phyloP scores from a whole-genome alignment of 37 sponge, comb jelly and placozoan species.

The Aplysina aerophoba region DNA sequence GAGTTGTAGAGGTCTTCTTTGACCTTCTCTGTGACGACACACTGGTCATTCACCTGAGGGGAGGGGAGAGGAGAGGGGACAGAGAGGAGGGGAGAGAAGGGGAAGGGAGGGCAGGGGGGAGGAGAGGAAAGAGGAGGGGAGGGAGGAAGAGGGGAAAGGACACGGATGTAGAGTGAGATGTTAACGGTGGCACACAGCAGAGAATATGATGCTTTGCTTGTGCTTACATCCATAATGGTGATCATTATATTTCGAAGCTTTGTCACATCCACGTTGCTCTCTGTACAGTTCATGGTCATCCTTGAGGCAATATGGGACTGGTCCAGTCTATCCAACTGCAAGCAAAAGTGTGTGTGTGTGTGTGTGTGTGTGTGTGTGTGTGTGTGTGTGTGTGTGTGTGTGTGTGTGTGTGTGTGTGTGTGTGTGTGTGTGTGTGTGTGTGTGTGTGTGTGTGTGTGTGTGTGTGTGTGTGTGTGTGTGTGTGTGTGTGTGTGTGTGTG shows the following conservation, averaged over 20 bases:
- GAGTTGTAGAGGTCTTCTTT: conserved; percentile 98
- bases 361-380: too few species aligned
- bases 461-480: too few species aligned
- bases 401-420: too few species aligned
- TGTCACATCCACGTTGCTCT: conserved; percentile 90
- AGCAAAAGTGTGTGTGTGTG: too few species aligned
- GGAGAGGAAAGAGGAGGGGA: too few species aligned
- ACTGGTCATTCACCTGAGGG: conserved; percentile 89
- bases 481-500: too few species aligned
- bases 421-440: too few species aligned
- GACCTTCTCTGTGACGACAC: conserved; percentile 47
- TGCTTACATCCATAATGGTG: conserved; percentile 96
- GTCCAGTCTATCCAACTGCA: conserved; percentile 83
- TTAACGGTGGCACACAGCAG: background rate
- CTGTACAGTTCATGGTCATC: conserved; percentile 85
- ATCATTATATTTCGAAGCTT: conserved; percentile 79
- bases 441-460: too few species aligned
- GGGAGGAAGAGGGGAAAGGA: too few species aligned
- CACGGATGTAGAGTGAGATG: background rate
- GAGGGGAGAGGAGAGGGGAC: too few species aligned
- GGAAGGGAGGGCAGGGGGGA: too few species aligned
- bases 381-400: too few species aligned
- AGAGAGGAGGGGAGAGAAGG: background rate
- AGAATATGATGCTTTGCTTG: background rate
- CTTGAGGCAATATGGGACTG: conserved; percentile 84